A percentile compares a stretch with the other conserved stretches of the same genome.
These are phyloP conservation scores for Parnassius glacialis DNA, from an alignment of 2,888 invertebrate species.

Conservation along the genomic window DNA sequence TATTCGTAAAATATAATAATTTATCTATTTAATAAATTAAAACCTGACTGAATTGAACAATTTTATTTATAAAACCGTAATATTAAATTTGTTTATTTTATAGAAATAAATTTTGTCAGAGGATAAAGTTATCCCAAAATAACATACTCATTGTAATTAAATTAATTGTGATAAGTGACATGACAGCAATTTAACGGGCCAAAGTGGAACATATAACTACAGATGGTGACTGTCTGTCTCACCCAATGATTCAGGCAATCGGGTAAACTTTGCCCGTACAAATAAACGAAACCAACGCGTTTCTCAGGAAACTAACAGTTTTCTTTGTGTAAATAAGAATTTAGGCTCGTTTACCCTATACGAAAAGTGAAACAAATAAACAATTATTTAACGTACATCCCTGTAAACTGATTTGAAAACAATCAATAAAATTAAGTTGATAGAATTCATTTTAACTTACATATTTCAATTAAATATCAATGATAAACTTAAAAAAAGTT, in stretches of 20 bases:
- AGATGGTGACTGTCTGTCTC: constrained; percentile 41
- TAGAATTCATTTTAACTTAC: neutral
- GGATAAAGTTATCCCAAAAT: too few relatives aligned
- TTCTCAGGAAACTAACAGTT: constrained; percentile 18
- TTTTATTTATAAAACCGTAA: too few relatives aligned
- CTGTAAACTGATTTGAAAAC: neutral
- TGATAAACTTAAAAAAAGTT: too few relatives aligned
- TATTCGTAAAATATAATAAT: too few relatives aligned
- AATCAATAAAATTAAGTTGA: neutral
- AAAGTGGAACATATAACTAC: constrained; percentile 31
- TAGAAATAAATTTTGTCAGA: too few relatives aligned
- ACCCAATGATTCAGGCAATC: constrained; percentile 24
- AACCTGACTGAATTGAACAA: too few relatives aligned
- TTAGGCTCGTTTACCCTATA: constrained; percentile 13
- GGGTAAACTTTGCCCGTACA: constrained; percentile 30
- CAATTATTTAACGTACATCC: neutral
- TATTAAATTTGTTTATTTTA: too few relatives aligned
- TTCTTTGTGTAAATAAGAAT: constrained; percentile 21
- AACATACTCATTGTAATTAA: too few relatives aligned
- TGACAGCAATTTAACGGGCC: constrained; percentile 18
- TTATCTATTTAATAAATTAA: too few relatives aligned
- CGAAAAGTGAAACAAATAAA: constrained; percentile 11
- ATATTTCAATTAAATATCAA: neutral
- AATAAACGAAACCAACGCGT: constrained; percentile 30
- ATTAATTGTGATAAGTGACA: neutral